Conservation (phyloP, 2,888 invertebrate genomes). For the Tetropium fuscum region DNA sequence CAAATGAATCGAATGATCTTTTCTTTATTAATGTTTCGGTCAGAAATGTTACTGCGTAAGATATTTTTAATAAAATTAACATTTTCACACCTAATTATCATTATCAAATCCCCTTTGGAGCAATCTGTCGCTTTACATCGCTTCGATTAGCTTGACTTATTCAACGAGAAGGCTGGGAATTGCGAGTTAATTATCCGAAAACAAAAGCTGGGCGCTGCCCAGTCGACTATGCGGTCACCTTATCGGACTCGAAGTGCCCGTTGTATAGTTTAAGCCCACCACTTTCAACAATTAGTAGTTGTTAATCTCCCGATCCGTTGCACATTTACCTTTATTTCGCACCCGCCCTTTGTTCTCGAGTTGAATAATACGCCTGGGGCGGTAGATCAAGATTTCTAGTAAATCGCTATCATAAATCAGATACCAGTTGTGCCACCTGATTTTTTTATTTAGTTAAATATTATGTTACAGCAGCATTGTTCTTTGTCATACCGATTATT, state of each 20-base stretch:
- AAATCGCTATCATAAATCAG: no score
- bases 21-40: no score
- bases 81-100: no score
- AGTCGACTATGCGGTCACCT: conserved; percentile 1
- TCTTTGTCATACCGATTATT: no score
- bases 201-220: conserved; percentile 4
- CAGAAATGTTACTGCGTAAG: no score
- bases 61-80: no score
- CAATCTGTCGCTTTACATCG: neutral
- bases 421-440: no score
- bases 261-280: conserved; percentile 5
- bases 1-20: no score
- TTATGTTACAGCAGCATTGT: no score
- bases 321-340: conserved; percentile 3
- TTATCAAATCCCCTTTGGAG: neutral
- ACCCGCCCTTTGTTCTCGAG: neutral
- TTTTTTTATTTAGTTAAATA: no score
- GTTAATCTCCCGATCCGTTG: conserved; percentile 1
- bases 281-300: conserved; percentile 4
- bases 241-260: neutral
- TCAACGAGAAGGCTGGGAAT: neutral
- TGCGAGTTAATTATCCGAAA: conserved; percentile 2
- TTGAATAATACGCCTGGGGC: no score
- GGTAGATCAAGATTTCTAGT: no score
- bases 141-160: conserved; percentile 6